These are phyloP conservation scores for Anoura caudifer DNA, from an alignment of 2,113 vertebrate genomes.

Conservation along the genomic window DNA sequence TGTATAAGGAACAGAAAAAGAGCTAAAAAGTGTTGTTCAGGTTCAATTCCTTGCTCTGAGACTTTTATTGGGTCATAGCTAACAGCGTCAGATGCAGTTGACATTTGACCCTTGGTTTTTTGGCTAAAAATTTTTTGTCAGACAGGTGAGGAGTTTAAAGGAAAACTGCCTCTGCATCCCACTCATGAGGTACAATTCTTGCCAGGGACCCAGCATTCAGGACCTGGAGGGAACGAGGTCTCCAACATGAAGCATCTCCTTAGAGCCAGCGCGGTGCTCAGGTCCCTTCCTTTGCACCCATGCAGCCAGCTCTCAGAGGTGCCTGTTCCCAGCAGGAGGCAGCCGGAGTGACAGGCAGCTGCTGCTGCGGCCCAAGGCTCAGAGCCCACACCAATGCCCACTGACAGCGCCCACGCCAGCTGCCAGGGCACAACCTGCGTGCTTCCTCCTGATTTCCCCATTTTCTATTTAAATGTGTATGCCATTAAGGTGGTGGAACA, in stretches of 20 bases:
- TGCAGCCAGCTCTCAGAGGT: background rate
- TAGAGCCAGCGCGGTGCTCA: background rate
- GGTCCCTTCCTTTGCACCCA: background rate
- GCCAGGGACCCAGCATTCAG: background rate
- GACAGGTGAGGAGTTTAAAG: background rate
- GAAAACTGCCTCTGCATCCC: background rate
- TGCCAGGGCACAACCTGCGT: background rate
- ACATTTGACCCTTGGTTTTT: background rate
- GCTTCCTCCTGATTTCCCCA: background rate
- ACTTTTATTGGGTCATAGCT: rapidly evolving
- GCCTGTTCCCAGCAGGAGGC: background rate
- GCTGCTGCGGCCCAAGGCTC: background rate
- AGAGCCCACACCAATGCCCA: background rate
- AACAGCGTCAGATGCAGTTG: background rate
- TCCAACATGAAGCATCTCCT: background rate
- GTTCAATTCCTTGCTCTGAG: background rate
- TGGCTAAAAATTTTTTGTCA: background rate
- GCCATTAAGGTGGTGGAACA: background rate
- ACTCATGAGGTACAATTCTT: background rate
- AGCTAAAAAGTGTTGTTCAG: background rate
- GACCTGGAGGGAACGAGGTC: background rate
- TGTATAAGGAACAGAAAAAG: background rate
- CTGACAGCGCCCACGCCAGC: background rate
- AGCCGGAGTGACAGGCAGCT: background rate
- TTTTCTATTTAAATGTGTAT: background rate